Conservation (phyloP, 2,888 invertebrate species). For the Augochlorella aurata region DNA sequence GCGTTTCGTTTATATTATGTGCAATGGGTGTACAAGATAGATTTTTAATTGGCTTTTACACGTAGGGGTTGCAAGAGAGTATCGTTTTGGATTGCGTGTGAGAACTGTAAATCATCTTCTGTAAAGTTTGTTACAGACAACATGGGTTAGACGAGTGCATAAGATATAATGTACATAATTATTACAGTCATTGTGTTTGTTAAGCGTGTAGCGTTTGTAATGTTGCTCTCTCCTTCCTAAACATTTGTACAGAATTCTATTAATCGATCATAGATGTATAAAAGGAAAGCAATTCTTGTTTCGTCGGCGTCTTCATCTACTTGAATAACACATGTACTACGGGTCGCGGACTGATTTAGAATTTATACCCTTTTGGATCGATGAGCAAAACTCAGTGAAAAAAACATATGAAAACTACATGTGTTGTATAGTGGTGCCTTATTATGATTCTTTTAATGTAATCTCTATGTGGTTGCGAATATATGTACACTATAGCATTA, state of each 20-base stretch:
- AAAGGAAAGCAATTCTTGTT: constrained; percentile 72
- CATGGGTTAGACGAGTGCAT: constrained; percentile 24
- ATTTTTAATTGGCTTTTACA: constrained; percentile 27
- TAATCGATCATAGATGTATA: constrained; percentile 66
- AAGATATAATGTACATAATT: constrained; percentile 68
- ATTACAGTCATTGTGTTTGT: constrained; percentile 61
- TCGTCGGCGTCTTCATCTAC: constrained; percentile 56
- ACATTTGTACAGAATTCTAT: constrained; percentile 77
- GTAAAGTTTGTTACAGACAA: constrained; percentile 59
- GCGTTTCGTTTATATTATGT: constrained; percentile 18
- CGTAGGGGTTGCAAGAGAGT: constrained; percentile 14
- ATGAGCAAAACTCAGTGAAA: constrained; percentile 10
- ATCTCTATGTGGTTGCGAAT: constrained; percentile 40
- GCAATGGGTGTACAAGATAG: constrained; percentile 38
- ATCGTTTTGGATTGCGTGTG: constrained; percentile 31
- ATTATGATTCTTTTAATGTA: constrained; percentile 46
- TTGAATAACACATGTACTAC: constrained; percentile 13
- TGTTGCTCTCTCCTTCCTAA: constrained; percentile 74
- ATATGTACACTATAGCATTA: constrained; percentile 36
- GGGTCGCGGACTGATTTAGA: constrained; percentile 45
- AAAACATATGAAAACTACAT: constrained; percentile 35
- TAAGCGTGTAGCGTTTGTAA: constrained; percentile 62
- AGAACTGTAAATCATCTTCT: constrained; percentile 68
- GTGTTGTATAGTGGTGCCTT: constrained; percentile 55
- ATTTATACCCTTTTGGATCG: constrained; percentile 48